Percentiles rank a stretch among this genome's conserved stretches.
These are phyloP conservation scores for Acanthaster planci DNA, from an alignment of 35 echinoderm and acorn worm genomes.

Conservation along the genomic window DNA sequence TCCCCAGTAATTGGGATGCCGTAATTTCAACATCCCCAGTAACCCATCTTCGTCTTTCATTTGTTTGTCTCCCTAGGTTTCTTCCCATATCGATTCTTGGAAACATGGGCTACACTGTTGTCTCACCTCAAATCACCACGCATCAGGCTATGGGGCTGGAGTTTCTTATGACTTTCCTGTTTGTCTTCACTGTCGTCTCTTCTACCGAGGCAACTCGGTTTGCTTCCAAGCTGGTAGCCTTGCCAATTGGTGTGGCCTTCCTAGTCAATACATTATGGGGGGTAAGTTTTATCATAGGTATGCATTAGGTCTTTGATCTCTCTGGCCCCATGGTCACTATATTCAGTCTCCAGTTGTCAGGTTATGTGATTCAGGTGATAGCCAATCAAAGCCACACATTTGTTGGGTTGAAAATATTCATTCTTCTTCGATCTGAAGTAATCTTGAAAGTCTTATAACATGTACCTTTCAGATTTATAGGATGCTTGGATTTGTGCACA, in stretches of 20 bases:
- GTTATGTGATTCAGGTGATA: no score
- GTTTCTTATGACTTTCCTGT: conserved; percentile 69
- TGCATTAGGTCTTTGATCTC: no score
- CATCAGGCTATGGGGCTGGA: conserved; percentile 88
- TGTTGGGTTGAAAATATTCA: no score
- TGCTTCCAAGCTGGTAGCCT: conserved; percentile 42
- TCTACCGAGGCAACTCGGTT: conserved; percentile 64
- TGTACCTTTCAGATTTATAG: no score
- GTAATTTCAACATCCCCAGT: no score
- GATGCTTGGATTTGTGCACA: no score
- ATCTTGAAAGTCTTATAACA: no score
- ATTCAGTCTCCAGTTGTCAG: no score
- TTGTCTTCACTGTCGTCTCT: conserved; percentile 67
- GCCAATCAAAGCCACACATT: no score
- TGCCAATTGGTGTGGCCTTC: conserved; percentile 73
- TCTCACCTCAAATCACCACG: conserved; percentile 51
- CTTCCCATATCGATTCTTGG: conserved; percentile 61
- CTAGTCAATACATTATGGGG: conserved; percentile 82
- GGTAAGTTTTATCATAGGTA: conserved; percentile 67
- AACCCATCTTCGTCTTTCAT: conserved; percentile 32
- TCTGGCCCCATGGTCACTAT: no score
- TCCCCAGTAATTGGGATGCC: no score
- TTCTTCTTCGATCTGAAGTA: no score
- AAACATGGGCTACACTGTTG: conserved; percentile 52
- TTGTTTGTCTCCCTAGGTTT: conserved; percentile 51